Conservation (phyloP, 2,888 invertebrate genomes). For the Parasteatoda lunata region DNA sequence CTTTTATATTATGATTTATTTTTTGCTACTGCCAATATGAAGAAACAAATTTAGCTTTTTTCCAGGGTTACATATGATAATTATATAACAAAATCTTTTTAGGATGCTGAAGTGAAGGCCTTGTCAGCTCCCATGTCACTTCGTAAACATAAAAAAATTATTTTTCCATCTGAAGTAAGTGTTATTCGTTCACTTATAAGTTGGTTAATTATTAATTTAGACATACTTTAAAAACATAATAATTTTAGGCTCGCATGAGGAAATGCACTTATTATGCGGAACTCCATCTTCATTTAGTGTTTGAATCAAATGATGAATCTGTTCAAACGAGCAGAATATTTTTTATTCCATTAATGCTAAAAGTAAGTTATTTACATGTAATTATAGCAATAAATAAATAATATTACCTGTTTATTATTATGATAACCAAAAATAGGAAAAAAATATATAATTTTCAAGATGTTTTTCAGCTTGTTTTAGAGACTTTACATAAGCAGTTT, state of each 20-base stretch:
- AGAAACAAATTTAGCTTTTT: too few species aligned
- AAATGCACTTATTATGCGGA: constrained; percentile 27
- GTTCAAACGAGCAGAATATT: constrained; percentile 4
- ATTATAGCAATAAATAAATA: not conserved
- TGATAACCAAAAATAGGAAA: too few species aligned
- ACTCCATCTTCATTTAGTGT: constrained; percentile 10
- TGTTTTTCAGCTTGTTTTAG: too few species aligned
- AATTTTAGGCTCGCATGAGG: constrained; percentile 26
- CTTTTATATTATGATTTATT: too few species aligned
- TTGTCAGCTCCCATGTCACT: constrained; percentile 20
- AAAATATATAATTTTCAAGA: too few species aligned
- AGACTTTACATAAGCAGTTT: too few species aligned
- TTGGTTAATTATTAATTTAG: not conserved
- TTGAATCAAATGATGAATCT: constrained; percentile 1
- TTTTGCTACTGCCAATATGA: too few species aligned
- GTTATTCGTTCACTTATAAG: not conserved
- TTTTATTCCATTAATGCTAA: constrained; percentile 43
- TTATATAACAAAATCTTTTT: not conserved
- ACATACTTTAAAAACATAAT: not conserved
- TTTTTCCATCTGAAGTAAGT: constrained; percentile 36
- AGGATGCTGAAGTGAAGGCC: constrained; percentile 7
- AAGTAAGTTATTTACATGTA: constrained; percentile 26
- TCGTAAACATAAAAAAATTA: constrained; percentile 11
- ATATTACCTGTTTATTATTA: not conserved
- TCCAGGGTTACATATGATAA: not conserved